phyloP scores from a whole-genome alignment of 2,113 vertebrate genomes.

The Gymnocephalus cernua region DNA sequence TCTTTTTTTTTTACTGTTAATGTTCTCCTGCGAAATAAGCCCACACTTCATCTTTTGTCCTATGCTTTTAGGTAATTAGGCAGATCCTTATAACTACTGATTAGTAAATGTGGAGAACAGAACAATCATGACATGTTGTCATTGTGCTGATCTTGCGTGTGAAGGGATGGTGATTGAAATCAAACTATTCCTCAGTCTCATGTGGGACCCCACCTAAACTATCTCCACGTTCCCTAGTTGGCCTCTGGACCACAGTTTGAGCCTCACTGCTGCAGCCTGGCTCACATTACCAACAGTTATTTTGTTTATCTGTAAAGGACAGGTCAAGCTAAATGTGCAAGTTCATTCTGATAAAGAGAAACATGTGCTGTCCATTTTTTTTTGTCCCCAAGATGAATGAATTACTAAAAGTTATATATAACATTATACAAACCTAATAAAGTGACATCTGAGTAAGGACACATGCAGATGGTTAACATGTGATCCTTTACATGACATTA shows the following conservation, averaged over 20 bases:
- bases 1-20: not conserved
- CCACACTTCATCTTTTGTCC: not conserved
- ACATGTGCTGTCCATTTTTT: not conserved
- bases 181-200: not conserved
- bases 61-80: not conserved
- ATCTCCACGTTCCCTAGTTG: not conserved
- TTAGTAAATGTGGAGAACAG: not conserved
- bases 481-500: no score
- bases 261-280: slow-evolving; percentile 13
- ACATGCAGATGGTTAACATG: not conserved
- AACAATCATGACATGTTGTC: not conserved
- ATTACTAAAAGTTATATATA: not conserved
- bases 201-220: not conserved
- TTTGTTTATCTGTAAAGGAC: not conserved
- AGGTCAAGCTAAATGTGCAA: not conserved
- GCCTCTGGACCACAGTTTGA: slow-evolving; percentile 22
- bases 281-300: slow-evolving; percentile 5
- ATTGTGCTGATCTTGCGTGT: not conserved
- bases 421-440: not conserved
- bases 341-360: not conserved
- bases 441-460: not conserved
- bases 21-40: not conserved
- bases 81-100: not conserved
- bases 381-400: not conserved
- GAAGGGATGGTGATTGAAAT: not conserved